A percentile compares a stretch with the other conserved stretches of the same genome.
phyloP scores from a whole-genome alignment of 1,140 invertebrate genomes.

The Wiebesia pumilae region DNA sequence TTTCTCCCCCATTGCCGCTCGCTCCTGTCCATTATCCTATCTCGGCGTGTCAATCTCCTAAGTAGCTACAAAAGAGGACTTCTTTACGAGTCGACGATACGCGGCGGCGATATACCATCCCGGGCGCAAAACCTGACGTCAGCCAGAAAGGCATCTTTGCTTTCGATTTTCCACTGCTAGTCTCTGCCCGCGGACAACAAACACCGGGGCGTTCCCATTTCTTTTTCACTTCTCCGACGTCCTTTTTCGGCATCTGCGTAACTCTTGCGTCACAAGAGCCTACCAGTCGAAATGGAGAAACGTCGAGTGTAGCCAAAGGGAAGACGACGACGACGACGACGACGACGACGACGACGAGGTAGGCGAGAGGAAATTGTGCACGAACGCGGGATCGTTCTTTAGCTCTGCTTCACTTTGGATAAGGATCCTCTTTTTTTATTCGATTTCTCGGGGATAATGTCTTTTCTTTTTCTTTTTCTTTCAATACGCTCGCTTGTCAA shows the following conservation, averaged over 20 bases:
- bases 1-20: background rate
- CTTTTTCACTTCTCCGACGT: conserved; percentile 32
- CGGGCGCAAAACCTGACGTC: background rate
- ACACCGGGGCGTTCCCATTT: conserved; percentile 36
- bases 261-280: background rate
- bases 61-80: conserved; percentile 65
- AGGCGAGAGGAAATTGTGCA: background rate
- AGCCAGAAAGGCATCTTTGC: conserved; percentile 17
- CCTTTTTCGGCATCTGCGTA: background rate
- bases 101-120: conserved; percentile 47
- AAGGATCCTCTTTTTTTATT: background rate
- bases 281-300: background rate
- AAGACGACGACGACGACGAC: too few species aligned
- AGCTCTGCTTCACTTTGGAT: too few species aligned
- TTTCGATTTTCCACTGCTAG: background rate
- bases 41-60: conserved; percentile 69
- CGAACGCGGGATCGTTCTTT: background rate
- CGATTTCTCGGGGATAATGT: background rate
- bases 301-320: background rate
- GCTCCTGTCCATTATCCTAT: conserved; percentile 67
- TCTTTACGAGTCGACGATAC: conserved; percentile 63
- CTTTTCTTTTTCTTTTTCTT: background rate
- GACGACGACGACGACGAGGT: too few species aligned
- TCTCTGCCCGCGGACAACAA: background rate
- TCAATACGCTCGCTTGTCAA: conserved; percentile 38